Percentiles rank a stretch among this genome's conserved stretches.
Evolutionary conservation across 2,888 invertebrate genomes (phyloP).

Genomic region (Drosophila vallismaia): DNA sequence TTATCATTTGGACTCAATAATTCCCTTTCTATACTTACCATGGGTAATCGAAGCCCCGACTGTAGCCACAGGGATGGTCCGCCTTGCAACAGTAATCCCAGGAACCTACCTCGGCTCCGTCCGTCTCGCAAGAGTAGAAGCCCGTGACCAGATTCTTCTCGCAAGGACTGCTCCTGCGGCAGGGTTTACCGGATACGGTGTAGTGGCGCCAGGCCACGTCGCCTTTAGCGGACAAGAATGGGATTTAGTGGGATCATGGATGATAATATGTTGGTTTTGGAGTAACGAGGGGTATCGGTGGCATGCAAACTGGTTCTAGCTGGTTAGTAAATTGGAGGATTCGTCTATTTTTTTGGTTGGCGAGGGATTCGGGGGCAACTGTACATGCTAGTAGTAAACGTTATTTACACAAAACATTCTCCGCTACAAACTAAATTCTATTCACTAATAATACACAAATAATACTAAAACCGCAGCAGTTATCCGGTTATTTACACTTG

Average conservation of each 20-base stretch:
- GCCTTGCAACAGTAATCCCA: constrained; percentile 96
- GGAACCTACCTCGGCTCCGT: constrained; percentile 87
- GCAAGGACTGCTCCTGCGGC: constrained; percentile 88
- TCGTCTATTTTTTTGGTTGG: constrained; percentile 45
- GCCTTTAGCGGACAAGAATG: constrained; percentile 76
- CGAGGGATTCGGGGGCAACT: constrained; percentile 33
- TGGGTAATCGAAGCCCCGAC: constrained; percentile 91
- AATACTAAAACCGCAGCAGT: constrained; percentile 30
- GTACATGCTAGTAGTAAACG: constrained; percentile 56
- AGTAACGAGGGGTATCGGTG: constrained; percentile 15
- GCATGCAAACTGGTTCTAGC: constrained; percentile 29
- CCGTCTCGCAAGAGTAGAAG: constrained; percentile 93
- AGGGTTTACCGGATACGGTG: constrained; percentile 92
- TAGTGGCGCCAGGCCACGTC: constrained; percentile 89
- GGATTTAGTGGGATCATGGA: constrained; percentile 20
- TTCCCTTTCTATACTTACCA: constrained; percentile 86
- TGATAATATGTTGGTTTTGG: constrained; percentile 3
- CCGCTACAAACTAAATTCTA: constrained; percentile 55
- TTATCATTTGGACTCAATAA: background rate
- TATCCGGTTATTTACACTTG: constrained; percentile 78
- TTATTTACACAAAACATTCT: constrained; percentile 52
- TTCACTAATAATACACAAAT: constrained; percentile 37
- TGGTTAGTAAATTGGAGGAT: constrained; percentile 49
- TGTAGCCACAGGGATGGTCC: constrained; percentile 92
- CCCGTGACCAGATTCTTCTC: constrained; percentile 90